Conservation (phyloP, 2,888 invertebrate species). For the Ophion obscuratus region DNA sequence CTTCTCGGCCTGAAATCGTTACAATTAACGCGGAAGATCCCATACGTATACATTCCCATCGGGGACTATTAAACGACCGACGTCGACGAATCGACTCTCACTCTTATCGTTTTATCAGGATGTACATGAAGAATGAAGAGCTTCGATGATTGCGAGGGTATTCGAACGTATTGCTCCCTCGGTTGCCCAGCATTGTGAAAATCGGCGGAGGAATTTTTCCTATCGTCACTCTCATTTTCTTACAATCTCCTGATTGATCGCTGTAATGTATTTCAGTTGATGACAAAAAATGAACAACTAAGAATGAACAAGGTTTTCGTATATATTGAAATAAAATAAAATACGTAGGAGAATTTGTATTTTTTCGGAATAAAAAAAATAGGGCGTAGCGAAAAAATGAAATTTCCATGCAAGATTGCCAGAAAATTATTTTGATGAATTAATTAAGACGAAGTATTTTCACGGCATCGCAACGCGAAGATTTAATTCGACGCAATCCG, state of each 20-base stretch:
- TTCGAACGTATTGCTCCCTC: slow-evolving; percentile 5
- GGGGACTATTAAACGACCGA: slow-evolving; percentile 6
- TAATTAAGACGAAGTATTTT: not conserved
- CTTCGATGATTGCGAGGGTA: slow-evolving; percentile 21
- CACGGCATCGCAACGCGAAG: not conserved
- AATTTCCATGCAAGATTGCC: not conserved
- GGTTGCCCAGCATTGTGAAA: slow-evolving; percentile 26
- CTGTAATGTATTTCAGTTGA: not conserved
- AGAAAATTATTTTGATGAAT: not conserved
- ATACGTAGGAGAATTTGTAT: not conserved
- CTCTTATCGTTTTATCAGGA: slow-evolving; percentile 68
- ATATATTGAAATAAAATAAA: not conserved
- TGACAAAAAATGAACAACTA: not conserved
- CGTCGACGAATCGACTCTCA: slow-evolving; percentile 25
- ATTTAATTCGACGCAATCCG: slow-evolving; percentile 20
- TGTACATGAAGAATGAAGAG: slow-evolving; percentile 44
- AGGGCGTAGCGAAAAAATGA: not conserved
- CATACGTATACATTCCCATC: not conserved
- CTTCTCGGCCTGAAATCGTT: not conserved
- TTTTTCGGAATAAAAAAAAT: not conserved
- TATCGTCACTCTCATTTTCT: not conserved
- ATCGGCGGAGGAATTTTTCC: slow-evolving; percentile 7
- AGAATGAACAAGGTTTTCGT: not conserved
- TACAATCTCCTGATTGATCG: not conserved
- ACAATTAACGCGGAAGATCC: not conserved